phyloP scores from a whole-genome alignment of 1,140 invertebrate species.

The Chionoecetes opilio region DNA sequence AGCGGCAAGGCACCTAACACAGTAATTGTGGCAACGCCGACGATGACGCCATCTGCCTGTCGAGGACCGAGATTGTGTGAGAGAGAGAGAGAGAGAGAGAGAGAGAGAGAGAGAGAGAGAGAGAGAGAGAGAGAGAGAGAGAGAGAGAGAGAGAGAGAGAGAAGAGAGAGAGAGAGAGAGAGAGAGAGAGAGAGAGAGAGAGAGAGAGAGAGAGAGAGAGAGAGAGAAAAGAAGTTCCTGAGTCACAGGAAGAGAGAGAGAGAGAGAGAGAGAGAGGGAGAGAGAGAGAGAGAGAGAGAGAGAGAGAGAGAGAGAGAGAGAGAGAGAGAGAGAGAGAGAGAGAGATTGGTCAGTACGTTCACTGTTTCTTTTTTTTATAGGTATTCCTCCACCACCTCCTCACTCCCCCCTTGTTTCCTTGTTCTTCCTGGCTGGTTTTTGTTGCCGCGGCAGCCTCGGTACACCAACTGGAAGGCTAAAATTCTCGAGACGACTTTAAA shows the following conservation, averaged over 20 bases:
- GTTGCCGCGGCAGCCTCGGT: no score
- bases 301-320: slow-evolving; percentile 48
- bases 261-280: slow-evolving; percentile 38
- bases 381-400: no score
- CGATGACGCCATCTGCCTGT: slow-evolving; percentile 40
- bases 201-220: not conserved
- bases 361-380: no score
- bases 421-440: not conserved
- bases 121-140: slow-evolving; percentile 60
- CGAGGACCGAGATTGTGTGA: not conserved
- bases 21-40: slow-evolving; percentile 31
- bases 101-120: slow-evolving; percentile 56
- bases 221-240: not conserved
- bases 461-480: no score
- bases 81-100: slow-evolving; percentile 65
- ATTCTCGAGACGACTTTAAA: no score
- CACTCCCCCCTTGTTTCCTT: not conserved
- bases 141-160: slow-evolving; percentile 49
- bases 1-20: not conserved
- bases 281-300: slow-evolving; percentile 40
- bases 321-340: not conserved
- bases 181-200: slow-evolving; percentile 48
- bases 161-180: slow-evolving; percentile 42
- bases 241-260: slow-evolving; percentile 56
- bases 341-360: no score